Percentiles rank a stretch among this genome's conserved stretches.
These are phyloP conservation scores for Leptothorax acervorum DNA, from an alignment of 2,888 invertebrate species.

Conservation along the genomic window DNA sequence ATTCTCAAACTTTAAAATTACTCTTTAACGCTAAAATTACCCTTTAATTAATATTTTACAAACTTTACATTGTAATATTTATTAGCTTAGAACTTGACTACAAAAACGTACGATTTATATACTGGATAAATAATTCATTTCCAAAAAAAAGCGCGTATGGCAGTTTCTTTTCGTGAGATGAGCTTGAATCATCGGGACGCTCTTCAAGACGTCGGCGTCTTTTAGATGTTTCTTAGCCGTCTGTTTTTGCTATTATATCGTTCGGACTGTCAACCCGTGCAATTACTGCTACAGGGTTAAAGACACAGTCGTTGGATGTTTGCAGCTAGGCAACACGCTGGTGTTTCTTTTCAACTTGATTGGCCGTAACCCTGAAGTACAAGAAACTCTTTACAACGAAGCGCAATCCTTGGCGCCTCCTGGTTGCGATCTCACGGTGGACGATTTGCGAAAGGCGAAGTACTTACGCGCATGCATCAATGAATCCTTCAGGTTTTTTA, in stretches of 20 bases:
- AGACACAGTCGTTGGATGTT: slow-evolving; percentile 45
- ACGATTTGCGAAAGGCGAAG: slow-evolving; percentile 89
- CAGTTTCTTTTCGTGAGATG: neutral
- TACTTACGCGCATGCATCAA: slow-evolving; percentile 92
- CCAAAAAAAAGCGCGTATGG: neutral
- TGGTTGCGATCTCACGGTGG: slow-evolving; percentile 87
- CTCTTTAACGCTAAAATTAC: neutral
- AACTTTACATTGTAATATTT: neutral
- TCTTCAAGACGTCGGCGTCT: neutral
- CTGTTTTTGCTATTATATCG: neutral
- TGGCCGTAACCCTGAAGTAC: slow-evolving; percentile 89
- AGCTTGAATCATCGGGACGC: neutral
- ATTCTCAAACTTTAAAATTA: neutral
- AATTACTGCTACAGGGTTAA: slow-evolving; percentile 24
- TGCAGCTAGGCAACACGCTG: slow-evolving; percentile 92
- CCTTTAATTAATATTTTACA: neutral
- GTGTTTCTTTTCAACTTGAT: slow-evolving; percentile 92
- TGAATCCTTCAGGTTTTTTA: slow-evolving; percentile 89
- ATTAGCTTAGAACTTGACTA: neutral
- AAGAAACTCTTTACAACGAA: slow-evolving; percentile 89
- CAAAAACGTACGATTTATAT: neutral
- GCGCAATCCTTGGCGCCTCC: slow-evolving; percentile 87
- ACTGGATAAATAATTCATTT: slow-evolving; percentile 17
- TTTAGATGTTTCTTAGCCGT: neutral
- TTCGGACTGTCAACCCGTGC: slow-evolving; percentile 19